These are phyloP conservation scores for Calypte anna DNA, from an alignment of 2,113 vertebrate genomes.

Conservation along the genomic window DNA sequence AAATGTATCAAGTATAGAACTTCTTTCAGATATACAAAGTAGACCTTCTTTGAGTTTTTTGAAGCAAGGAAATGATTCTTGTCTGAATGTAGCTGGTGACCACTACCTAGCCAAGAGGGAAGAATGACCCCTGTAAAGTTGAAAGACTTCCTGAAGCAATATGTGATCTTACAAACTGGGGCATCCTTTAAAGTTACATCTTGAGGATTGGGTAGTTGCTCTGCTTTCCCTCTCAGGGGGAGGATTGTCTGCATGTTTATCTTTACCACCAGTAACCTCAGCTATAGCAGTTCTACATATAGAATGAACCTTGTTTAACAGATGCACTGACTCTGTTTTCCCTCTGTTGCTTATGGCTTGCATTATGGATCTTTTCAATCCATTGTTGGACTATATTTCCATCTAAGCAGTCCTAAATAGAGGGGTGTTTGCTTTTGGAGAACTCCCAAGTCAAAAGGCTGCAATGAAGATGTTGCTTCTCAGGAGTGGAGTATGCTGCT, in stretches of 20 bases:
- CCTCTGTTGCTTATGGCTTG: background rate
- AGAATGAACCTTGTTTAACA: background rate
- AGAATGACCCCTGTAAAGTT: too few relatives aligned
- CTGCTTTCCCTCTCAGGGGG: background rate
- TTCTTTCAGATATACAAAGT: background rate
- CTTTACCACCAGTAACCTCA: background rate
- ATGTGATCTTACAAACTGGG: background rate
- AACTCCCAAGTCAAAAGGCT: background rate
- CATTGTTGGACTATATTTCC: background rate
- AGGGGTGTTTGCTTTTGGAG: background rate
- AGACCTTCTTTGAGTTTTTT: background rate
- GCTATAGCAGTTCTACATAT: background rate
- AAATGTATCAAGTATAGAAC: too few relatives aligned
- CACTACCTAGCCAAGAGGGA: background rate
- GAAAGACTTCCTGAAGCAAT: background rate
- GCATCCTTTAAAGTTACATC: background rate
- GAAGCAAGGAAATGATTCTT: background rate
- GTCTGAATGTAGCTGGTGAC: background rate
- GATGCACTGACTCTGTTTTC: background rate
- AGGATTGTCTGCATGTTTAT: accelerated
- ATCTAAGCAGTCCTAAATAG: background rate
- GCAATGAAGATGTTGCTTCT: background rate
- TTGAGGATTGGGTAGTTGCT: accelerated
- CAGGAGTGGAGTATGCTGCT: background rate
- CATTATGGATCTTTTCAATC: background rate